Evolutionary conservation across 2,113 vertebrate genomes (phyloP), one percentile per base, ranked within the genome.

Genomic region (Carassius auratus): DNA sequence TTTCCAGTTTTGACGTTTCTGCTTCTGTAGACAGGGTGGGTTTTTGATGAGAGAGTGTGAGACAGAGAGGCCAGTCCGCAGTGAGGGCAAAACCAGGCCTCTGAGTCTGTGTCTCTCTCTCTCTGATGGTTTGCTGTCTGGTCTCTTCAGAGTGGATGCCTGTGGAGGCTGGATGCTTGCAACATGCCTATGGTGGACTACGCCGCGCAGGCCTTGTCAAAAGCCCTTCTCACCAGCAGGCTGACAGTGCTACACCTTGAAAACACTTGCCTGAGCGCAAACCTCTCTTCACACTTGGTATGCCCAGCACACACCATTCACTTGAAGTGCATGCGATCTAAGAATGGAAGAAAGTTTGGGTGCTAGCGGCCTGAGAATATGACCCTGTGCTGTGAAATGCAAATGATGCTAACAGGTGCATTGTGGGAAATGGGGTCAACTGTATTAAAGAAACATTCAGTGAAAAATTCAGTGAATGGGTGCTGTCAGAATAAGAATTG

Each of bases 221-320:
- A 91, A 88, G 94, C 94, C 78, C 89, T 96, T 73, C 92, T 86
- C 84, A 90, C 85, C 90, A 94, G 93, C 90, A 90, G 89, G 81
- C 94, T 96, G 89, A 86, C 89, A 48, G 92, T 90, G 84, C 91
- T 96, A 80, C 91, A 93, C 89, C 92, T 96, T 36, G 87, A 95
- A 86, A 93, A 93, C 48, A 89, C 91, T 85, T 88, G 91, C 88
- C 91, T 96, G 88, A 95, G 93, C 5, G 95, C 69, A 91, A 87
- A 71, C 92, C 95, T 0, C 92, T 96, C 36, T 95, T 92, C 91
- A 92, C 92, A 23, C 93, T 96, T 36, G 94, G 95, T 95, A 92
- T 45, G 90, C 19, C 50, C 21, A 21, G 33, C 6, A 83, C 64
- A 81, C 75, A 55, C 81, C 71, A 52, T 81, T n/a, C 69, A 57